Conservation (phyloP, 2,113 vertebrate species). For the Verasper variegatus region DNA sequence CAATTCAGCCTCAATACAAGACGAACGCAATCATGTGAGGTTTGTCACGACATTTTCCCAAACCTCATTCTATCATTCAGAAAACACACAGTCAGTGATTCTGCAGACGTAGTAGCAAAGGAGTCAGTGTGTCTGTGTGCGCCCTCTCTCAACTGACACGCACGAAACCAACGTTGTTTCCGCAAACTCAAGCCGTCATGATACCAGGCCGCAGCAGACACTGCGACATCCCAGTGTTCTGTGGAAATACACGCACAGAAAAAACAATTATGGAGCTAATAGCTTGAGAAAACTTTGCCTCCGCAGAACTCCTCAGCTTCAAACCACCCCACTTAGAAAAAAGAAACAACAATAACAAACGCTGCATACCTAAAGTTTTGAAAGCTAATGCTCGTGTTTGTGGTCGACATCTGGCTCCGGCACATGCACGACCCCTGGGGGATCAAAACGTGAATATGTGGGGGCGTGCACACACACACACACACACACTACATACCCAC, state of each 20-base stretch:
- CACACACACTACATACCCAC: too few species aligned
- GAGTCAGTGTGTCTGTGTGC: not conserved
- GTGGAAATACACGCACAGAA: constrained; percentile 1
- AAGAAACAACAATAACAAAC: constrained; percentile 30
- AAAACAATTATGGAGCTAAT: constrained; percentile 17
- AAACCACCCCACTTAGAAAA: constrained; percentile 34
- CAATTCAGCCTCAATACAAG: constrained; percentile 12
- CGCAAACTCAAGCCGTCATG: not conserved
- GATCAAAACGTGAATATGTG: constrained; percentile 42
- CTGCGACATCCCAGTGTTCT: constrained; percentile 3
- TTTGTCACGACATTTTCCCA: constrained; percentile 6
- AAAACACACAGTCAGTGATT: not conserved
- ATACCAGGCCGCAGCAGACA: not conserved
- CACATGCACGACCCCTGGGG: constrained; percentile 31
- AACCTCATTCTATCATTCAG: constrained; percentile 17
- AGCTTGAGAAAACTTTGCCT: constrained; percentile 27
- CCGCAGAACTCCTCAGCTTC: constrained; percentile 5
- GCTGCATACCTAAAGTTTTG: constrained; percentile 30
- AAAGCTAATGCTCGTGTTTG: constrained; percentile 44
- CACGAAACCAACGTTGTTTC: not conserved
- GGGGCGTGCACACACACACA: not conserved
- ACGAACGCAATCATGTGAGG: not conserved
- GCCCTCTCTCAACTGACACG: not conserved
- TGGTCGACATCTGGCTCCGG: constrained; percentile 57
- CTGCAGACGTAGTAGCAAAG: not conserved